Evolutionary conservation across 2,113 vertebrate genomes (phyloP).

Genomic region (Maylandia zebra): DNA sequence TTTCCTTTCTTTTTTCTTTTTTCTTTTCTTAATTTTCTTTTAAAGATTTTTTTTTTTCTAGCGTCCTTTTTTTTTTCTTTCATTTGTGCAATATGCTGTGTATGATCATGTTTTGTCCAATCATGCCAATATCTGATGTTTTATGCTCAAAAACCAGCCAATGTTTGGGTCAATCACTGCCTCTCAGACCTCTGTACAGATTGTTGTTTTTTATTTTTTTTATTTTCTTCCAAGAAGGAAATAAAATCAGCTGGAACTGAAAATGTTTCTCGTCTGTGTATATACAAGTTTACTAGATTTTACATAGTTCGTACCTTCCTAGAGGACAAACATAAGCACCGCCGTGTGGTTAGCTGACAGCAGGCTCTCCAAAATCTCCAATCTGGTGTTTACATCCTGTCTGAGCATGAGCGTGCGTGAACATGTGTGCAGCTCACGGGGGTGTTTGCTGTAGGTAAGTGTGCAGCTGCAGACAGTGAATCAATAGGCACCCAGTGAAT

Average conservation of each 20-base stretch:
- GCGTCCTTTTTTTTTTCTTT: conserved; percentile 67
- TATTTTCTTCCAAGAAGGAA: conserved; percentile 92
- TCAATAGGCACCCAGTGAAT: conserved; percentile 40
- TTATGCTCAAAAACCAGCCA: conserved; percentile 88
- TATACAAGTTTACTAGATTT: neutral
- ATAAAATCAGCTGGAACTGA: conserved; percentile 99
- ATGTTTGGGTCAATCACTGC: conserved; percentile 97
- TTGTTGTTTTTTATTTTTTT: conserved; percentile 65
- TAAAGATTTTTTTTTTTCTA: conserved; percentile 25
- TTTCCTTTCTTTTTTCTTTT: conserved; percentile 27
- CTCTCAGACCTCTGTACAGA: conserved; percentile 99
- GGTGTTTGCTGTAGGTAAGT: conserved; percentile 17
- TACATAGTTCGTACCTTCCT: neutral
- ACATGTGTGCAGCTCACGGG: neutral
- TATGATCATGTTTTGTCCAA: conserved; percentile 84
- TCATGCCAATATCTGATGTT: conserved; percentile 84
- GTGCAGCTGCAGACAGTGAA: conserved; percentile 34
- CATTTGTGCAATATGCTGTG: conserved; percentile 99
- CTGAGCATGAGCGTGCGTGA: neutral
- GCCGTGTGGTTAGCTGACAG: neutral
- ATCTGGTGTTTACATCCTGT: conserved; percentile 10
- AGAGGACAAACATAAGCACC: neutral
- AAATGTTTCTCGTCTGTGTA: neutral
- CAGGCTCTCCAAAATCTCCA: neutral
- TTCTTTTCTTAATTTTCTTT: conserved; percentile 66